A percentile compares a stretch with the other conserved stretches of the same genome.
These are phyloP conservation scores for Cercocebus atys DNA, from an alignment of 2,113 vertebrate genomes.

Conservation along the genomic window DNA sequence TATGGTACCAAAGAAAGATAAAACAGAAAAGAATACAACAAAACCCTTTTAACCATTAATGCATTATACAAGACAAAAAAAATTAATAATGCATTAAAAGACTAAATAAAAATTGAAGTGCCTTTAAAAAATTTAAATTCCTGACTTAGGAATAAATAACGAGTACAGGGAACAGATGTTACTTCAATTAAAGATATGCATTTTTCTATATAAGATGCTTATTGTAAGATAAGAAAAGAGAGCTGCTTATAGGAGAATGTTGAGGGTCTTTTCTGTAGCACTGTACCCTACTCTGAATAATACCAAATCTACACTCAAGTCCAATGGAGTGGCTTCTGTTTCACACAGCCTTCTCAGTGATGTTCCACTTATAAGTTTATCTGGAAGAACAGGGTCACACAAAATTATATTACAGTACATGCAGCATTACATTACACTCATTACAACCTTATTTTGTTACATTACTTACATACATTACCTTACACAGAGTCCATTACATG, in stretches of 20 bases:
- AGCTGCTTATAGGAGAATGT: not conserved
- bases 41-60: not conserved
- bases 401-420: not conserved
- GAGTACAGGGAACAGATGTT: not conserved
- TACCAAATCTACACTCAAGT: not conserved
- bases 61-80: not conserved
- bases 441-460: not conserved
- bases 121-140: constrained; percentile 20
- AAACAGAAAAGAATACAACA: not conserved
- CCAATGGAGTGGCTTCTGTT: not conserved
- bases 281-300: accelerated
- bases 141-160: constrained; percentile 31
- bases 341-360: not conserved
- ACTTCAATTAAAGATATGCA: not conserved
- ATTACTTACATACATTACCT: not conserved
- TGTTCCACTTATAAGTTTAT: not conserved
- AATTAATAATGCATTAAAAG: constrained; percentile 41
- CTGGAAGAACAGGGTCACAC: not conserved
- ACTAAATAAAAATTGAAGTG: constrained; percentile 42
- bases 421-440: not conserved
- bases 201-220: not conserved
- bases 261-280: not conserved
- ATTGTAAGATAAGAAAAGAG: not conserved
- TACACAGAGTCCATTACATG: not conserved
- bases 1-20: not conserved